Base-by-base conservation (phyloP, 2,888 invertebrate species). In the Slavum lentiscoides region DNA sequence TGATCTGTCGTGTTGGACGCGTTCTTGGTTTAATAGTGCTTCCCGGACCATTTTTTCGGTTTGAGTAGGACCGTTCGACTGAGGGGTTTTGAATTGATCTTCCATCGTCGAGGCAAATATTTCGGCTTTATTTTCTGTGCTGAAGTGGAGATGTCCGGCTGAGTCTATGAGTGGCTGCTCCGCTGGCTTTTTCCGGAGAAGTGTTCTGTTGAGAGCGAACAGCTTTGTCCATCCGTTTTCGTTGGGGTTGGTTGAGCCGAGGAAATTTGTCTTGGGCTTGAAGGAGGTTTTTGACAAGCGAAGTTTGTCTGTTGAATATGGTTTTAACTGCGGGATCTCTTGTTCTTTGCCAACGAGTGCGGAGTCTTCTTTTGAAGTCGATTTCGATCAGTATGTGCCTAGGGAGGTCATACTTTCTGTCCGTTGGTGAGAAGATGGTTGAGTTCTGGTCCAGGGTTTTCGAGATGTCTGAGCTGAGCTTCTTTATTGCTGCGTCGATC, bases 201-300 rank as follows among this genome's bases (percentile, higher is more conserved):
- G 58, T n/a, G 1, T 5, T 39, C 39, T 39, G 39, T 39, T 39
- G 7, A 39, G 39, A 19, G 19, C 58, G 19, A n/a, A n/a, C n/a
- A n/a, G n/a, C n/a, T n/a, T n/a, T n/a, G n/a, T n/a, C n/a, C n/a
- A n/a, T n/a, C n/a, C 17, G 17, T 58, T 7, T 58, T 58, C 19
- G n/a, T n/a, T n/a, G n/a, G n/a, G n/a, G n/a, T n/a, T n/a, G n/a
- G n/a, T n/a, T n/a, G n/a, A n/a, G n/a, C n/a, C n/a, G n/a, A n/a
- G n/a, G n/a, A n/a, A n/a, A n/a, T 3, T 58, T 6, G 1, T 0
- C 0, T 0, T 58, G 6, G 0, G 58, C 17, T 5, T 19, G 19
- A 19, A 58, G n/a, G 1, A 58, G 6, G 4, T 4, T 3, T 2
- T 19, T 58, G 19, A 58, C 58, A 19, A 3, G 8, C 3, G 19